Evolutionary conservation across 2,113 vertebrate genomes (phyloP).

Genomic region (Phylloscopus trochiloides): DNA sequence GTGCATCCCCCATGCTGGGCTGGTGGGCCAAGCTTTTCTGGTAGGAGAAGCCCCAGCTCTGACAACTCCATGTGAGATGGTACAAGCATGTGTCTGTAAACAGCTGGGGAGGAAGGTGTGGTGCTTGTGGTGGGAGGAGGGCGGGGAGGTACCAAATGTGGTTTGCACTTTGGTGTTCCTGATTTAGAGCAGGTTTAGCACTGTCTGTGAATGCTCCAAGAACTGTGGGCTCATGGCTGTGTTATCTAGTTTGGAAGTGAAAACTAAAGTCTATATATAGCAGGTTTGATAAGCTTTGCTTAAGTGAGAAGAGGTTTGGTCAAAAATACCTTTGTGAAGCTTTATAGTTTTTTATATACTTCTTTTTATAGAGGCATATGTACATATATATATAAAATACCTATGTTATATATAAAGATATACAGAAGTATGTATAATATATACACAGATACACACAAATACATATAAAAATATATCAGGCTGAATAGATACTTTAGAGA

Average conservation of each 20-base stretch:
- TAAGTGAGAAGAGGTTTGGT: not conserved
- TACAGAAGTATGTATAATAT: not conserved
- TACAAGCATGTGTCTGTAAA: fast-evolving
- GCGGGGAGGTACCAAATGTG: not conserved
- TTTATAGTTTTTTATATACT: not conserved
- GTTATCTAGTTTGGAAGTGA: not conserved
- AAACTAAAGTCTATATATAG: not conserved
- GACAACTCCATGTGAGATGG: not conserved
- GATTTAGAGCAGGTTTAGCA: not conserved
- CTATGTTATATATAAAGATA: not conserved
- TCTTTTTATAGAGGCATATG: not conserved
- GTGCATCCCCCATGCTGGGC: not conserved
- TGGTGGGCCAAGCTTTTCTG: not conserved
- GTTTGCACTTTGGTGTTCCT: not conserved
- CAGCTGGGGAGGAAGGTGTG: not conserved
- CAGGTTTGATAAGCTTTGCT: not conserved
- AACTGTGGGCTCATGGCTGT: not conserved
- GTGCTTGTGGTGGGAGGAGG: not conserved
- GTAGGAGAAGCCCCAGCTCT: not conserved
- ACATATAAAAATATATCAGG: not conserved
- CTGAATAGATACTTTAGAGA: not conserved
- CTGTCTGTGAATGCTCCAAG: not conserved
- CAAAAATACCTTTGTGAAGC: not conserved
- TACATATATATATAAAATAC: not conserved
- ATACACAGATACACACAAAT: not conserved